Base-by-base conservation (phyloP, 2,888 invertebrate genomes). In the Nomada ruficornis region DNA sequence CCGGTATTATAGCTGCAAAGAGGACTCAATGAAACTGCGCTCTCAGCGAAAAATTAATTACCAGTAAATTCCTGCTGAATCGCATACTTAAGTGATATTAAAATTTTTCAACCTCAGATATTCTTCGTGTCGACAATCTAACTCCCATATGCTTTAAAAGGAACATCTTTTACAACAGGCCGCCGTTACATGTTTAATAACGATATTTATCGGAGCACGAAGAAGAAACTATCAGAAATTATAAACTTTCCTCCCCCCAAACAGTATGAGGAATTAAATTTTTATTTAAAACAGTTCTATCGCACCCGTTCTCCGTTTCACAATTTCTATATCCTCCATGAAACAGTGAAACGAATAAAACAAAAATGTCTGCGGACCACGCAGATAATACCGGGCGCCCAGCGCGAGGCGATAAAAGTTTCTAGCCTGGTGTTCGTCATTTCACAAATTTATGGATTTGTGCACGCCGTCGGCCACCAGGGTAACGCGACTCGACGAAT, bases 401-500 rank as follows among this genome's bases (percentile, higher is more conserved):
- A 15, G 60, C 44, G 29, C 26, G 15, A 70, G 60, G 26, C 36
- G 54, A 69, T 50, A 69, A 76, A 68, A 63, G 76, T 55, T 3
- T n/a, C 13, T 3, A 20, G 52, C 50, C 59, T 52, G n/a, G 11
- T 54, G 80, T 62, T 79, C 73, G 79, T 79, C 62, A 57, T 80
- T 70, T 80, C 75, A 60, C 44, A 57, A 70, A 82, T 70, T 70
- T 80, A 65, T 75, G 75, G 63, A 81, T 60, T 65, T 68, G 52
- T 50, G 79, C 71, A 72, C 67, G 50, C 60, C 79, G 42, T 20
- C 59, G 7, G 13, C 63, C 63, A 62, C 13, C 69, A 50, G 26
- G 44, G 59, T 69, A 62, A 70, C 65, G 70, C 82, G 52, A 77
- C 67, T 50, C 82, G 82, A 72, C 82, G 67, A 80, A 81, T 82